Base-by-base conservation (phyloP, 2,888 invertebrate species). In the Amphipyra berbera region DNA sequence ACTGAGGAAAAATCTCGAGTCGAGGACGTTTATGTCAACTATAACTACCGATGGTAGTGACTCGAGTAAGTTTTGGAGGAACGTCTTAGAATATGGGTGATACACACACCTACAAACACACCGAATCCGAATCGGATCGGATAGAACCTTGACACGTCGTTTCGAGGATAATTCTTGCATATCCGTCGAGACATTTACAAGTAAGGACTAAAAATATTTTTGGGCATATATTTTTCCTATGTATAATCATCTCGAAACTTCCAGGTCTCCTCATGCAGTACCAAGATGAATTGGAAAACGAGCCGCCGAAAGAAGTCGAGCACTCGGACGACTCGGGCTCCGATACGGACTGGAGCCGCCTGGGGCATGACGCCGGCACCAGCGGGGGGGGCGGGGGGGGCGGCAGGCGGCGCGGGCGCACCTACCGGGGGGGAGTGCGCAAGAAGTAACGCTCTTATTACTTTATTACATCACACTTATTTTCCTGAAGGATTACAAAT, bases 261-360 rank as follows among this genome's bases (percentile, higher is more conserved):
- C 2, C 80, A 91, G 92, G 93, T 47, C 81, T 92, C 12, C 84
- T 90, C 6, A 93, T 93, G 90, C 89, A 94, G 64, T 88, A 92
- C 70, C 90, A 94, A 61, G 94, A 92, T 49, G 91, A 93, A 44
- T 37, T 92, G 12, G 91, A 90, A 55, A 76, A 88, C 44, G 89
- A 87, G 41, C 53, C 76, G 6, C 65, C 71, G 3, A 56, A 80
- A 7, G 68, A 69, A 1, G 38, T 7, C 0, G 68, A 82, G 59
- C 60, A 72, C 0, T 81, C 81, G 0, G 50, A 48, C 0, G 83
- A 76, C 0, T 87, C 78, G 0, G 92, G 70, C 14, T 91, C 93
- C 0, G 91, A 92, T 54, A 89, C 91, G n/a, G 95, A 94, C 80
- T 93, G 94, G 94, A 79, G 79, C 14, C 64, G 78, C 3, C 73